Conservation (phyloP, 2,797 vertebrate species). For the Poecilia picta region DNA sequence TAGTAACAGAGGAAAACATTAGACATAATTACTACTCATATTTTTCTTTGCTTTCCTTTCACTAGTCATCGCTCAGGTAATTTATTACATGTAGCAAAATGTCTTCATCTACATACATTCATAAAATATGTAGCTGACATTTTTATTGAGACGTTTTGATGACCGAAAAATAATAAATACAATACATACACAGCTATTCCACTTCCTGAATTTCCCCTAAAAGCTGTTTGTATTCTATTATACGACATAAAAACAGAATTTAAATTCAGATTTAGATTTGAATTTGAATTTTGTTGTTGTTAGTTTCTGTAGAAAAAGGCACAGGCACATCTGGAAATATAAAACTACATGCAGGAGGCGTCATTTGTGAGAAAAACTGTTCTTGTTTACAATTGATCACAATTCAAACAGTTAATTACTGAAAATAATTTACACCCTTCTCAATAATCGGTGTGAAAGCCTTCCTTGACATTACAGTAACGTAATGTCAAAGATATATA, state of each 20-base stretch:
- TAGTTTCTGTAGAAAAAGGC: background rate
- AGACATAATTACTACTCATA: background rate
- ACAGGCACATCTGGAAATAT: background rate
- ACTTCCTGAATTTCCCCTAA: no score
- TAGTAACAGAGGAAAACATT: background rate
- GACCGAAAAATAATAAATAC: background rate
- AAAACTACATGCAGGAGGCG: background rate
- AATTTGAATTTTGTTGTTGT: background rate
- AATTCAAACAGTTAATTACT: background rate
- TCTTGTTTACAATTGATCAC: background rate
- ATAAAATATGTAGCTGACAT: background rate
- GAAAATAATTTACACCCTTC: background rate
- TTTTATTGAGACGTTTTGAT: background rate
- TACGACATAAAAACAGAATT: no score
- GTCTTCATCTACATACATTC: background rate
- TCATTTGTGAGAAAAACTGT: background rate
- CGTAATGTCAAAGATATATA: no score
- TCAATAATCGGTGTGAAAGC: background rate
- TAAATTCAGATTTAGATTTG: background rate
- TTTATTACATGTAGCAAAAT: background rate
- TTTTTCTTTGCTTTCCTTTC: background rate
- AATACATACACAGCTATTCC: background rate
- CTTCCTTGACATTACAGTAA: background rate
- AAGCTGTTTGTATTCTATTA: no score
- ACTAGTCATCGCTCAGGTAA: background rate